phyloP scores from a whole-genome alignment of 2,888 invertebrate species.

The Scelioninae gen. 1 region DNA sequence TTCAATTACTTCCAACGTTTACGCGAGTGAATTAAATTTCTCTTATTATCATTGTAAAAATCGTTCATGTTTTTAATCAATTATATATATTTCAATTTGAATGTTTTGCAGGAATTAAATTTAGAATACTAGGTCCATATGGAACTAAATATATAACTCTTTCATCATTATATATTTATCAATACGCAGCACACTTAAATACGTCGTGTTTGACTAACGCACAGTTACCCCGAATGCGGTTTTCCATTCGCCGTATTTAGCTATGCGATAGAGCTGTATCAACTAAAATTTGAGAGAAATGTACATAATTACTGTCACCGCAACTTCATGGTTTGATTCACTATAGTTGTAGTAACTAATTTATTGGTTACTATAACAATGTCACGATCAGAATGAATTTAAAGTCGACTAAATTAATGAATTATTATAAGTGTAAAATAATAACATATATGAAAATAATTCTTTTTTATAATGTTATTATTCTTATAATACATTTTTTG shows the following conservation, averaged over 20 bases:
- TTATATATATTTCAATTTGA: slow-evolving; percentile 1
- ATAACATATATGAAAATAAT: too few species aligned
- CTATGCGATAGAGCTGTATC: slow-evolving; percentile 32
- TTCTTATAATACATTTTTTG: too few species aligned
- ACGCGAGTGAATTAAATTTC: too few species aligned
- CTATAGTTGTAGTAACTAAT: slow-evolving; percentile 29
- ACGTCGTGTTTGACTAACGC: slow-evolving; percentile 32
- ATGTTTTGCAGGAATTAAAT: neutral
- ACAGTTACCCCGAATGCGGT: slow-evolving; percentile 41
- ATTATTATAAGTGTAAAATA: neutral
- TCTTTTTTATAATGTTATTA: too few species aligned
- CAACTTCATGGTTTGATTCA: slow-evolving; percentile 41
- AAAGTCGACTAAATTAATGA: slow-evolving; percentile 7
- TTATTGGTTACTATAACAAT: slow-evolving; percentile 23
- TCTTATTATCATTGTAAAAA: too few species aligned
- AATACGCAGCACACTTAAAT: slow-evolving; percentile 24
- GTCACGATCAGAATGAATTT: slow-evolving; percentile 13
- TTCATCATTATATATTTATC: slow-evolving; percentile 21
- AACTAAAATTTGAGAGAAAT: slow-evolving; percentile 44
- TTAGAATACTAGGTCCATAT: neutral
- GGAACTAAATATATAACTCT: neutral
- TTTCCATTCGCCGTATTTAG: slow-evolving; percentile 32
- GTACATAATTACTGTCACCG: slow-evolving; percentile 41
- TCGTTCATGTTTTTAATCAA: too few species aligned
- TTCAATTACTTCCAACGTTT: too few species aligned